Base-by-base conservation (phyloP, 2,888 invertebrate species). In the Pycnomerus fuliginosus region DNA sequence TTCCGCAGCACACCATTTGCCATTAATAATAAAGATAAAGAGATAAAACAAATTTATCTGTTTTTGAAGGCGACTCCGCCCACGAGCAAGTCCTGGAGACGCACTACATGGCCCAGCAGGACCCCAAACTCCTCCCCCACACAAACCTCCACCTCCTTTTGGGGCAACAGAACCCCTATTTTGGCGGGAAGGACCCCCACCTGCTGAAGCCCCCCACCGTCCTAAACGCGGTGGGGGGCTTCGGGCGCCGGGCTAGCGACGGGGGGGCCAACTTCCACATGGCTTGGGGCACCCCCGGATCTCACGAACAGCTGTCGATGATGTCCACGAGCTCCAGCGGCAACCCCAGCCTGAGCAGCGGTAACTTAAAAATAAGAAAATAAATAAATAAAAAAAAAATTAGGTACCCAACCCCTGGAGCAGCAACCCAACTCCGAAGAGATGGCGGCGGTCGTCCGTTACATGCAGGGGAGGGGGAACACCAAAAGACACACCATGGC, bases 231-330 rank as follows among this genome's bases (percentile, higher is more conserved):
- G 85, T 83, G 55, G 87, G 88, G 27, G 82, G 86, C 33, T 90
- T 91, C 73, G 92, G 92, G 3, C 80, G 96, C 24, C 82, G 96
- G 57, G 95, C 95, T 35, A 95, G 95, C 50, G 96, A 96, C 75
- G 96, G 96, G 57, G 95, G 95, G 41, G 94, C 95, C 38, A 93
- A 95, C 76, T 82, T 95, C 53, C 89, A 89, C 56, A 82, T 84
- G 67, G 64, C 63, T 8, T 80, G 80, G 76, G 80, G 68, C 3
- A 55, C 66, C 62, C 62, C 73, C 62, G 63, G 74, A 59, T 59
- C 74, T 52, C 64, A 78, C 62, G 77, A 66, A 60, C 75, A 61
- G 55, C 76, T 53, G 64, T 78, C 58, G 63, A 74, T 42, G 60
- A 76, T 53, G 76, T 76, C 64, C 53, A 74, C 46, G 53, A 75